Conservation (phyloP, 2,797 vertebrate genomes). For the Australoheros facetus region DNA sequence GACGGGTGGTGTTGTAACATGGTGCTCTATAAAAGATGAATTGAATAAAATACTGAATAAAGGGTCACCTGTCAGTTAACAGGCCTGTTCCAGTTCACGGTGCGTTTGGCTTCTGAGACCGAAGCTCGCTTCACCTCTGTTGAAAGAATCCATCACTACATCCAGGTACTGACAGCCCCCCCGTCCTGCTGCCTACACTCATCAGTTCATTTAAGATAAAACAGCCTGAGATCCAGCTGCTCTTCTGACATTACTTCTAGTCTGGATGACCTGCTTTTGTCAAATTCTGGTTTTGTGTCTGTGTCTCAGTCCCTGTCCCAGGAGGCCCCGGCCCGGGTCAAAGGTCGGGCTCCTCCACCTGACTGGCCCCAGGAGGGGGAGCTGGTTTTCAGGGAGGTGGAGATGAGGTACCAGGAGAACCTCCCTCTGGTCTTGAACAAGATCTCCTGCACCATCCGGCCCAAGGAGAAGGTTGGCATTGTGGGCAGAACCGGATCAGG, state of each 20-base stretch:
- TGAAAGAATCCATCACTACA: constrained; percentile 91
- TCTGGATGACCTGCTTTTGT: background rate
- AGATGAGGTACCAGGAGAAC: constrained; percentile 92
- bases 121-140: constrained; percentile 95
- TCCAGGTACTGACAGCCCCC: constrained; percentile 81
- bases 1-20: no score
- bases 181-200: background rate
- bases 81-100: constrained; percentile 94
- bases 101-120: constrained; percentile 91
- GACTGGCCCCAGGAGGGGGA: constrained; percentile 89
- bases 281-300: background rate
- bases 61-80: constrained; percentile 80
- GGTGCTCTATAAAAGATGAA: no score
- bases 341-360: constrained; percentile 84
- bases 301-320: constrained; percentile 80
- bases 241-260: background rate
- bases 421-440: constrained; percentile 91
- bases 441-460: constrained; percentile 89
- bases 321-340: constrained; percentile 91
- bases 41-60: no score
- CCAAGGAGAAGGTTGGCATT: constrained; percentile 93
- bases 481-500: constrained; percentile 93
- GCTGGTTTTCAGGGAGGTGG: constrained; percentile 87
- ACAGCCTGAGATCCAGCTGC: background rate
- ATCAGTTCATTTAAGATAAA: background rate